phyloP scores from a whole-genome alignment of 30 jellyfish, hydroid and myxozoan species.

The Cassiopea xamachana region DNA sequence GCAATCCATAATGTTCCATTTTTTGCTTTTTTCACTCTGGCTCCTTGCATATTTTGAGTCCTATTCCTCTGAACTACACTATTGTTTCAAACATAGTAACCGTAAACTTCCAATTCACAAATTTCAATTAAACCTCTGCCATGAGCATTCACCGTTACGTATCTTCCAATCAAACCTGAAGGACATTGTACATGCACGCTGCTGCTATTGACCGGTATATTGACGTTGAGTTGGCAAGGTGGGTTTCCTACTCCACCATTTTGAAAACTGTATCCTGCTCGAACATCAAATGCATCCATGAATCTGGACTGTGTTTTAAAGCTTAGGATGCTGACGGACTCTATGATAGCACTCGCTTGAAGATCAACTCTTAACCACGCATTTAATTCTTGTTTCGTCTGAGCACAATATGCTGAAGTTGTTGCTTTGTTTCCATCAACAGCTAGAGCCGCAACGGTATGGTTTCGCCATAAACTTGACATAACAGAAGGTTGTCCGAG shows the following conservation, averaged over 20 bases:
- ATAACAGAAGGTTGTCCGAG: not conserved
- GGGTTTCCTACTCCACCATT: slow-evolving; percentile 27
- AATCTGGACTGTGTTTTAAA: not conserved
- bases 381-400: not conserved
- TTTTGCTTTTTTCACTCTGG: too few relatives aligned
- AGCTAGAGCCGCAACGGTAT: not conserved
- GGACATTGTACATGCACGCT: not conserved
- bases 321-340: not conserved
- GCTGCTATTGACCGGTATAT: not conserved
- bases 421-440: slow-evolving; percentile 22
- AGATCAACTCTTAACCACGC: slow-evolving; percentile 21
- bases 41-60: too few relatives aligned
- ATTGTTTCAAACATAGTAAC: not conserved
- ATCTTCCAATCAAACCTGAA: not conserved
- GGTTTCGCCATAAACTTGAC: not conserved
- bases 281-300: not conserved
- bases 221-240: not conserved
- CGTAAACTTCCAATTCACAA: slow-evolving; percentile 20
- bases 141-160: not conserved
- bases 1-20: too few relatives aligned
- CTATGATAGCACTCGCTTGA: not conserved
- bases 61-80: too few relatives aligned
- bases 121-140: not conserved
- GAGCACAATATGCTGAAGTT: not conserved
- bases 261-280: slow-evolving; percentile 4